These are phyloP conservation scores for Pseudopipra pipra DNA, from an alignment of 2,113 vertebrate genomes.

Conservation along the genomic window DNA sequence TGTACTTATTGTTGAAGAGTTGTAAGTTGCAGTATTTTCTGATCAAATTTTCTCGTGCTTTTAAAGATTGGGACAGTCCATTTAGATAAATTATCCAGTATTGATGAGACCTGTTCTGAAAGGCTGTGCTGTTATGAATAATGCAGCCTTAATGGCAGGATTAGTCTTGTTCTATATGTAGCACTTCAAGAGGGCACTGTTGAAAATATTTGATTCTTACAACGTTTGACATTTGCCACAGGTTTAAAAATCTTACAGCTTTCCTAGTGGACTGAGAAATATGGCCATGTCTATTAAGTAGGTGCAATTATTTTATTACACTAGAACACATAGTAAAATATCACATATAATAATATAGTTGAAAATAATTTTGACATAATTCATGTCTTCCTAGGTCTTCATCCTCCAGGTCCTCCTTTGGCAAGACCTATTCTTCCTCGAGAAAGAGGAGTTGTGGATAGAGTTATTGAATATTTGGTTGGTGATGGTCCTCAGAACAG, in stretches of 20 bases:
- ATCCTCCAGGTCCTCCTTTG: constrained; percentile 95
- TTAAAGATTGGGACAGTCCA: background rate
- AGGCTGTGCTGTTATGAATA: background rate
- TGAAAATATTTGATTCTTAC: background rate
- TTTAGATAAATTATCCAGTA: background rate
- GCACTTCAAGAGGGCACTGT: background rate
- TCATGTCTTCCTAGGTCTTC: constrained; percentile 80
- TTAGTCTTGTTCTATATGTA: background rate
- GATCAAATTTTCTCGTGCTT: background rate
- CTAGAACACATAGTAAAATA: background rate
- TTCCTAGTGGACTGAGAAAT: background rate
- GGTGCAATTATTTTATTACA: background rate
- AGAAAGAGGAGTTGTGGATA: constrained; percentile 90
- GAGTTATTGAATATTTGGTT: constrained; percentile 96
- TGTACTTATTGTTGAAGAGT: background rate
- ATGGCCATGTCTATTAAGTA: background rate
- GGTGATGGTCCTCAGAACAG: constrained; percentile 98
- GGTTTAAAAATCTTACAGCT: background rate
- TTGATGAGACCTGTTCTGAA: background rate
- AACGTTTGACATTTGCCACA: rapidly evolving
- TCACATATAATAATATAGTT: background rate
- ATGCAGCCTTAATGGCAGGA: background rate
- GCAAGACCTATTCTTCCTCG: constrained; percentile 91
- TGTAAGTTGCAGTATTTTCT: background rate
- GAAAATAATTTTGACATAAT: background rate